These are phyloP conservation scores for Yoshiicerus persimilis DNA, from an alignment of 1,140 invertebrate genomes.

Conservation along the genomic window DNA sequence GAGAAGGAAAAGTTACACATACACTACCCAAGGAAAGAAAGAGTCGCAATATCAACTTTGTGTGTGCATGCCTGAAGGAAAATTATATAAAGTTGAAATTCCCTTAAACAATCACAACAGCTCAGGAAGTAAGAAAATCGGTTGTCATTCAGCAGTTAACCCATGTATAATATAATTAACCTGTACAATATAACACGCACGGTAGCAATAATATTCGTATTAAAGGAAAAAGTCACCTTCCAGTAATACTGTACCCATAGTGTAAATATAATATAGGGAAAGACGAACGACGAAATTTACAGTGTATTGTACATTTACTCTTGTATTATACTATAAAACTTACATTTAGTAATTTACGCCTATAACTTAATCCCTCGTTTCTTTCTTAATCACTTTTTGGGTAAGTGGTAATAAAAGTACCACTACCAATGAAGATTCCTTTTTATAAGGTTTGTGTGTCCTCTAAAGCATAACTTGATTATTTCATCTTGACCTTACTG, in stretches of 20 bases:
- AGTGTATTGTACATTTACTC: background rate
- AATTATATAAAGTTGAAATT: constrained; percentile 73
- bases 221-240: background rate
- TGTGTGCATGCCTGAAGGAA: constrained; percentile 82
- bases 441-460: too few relatives aligned
- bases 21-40: constrained; percentile 51
- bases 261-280: background rate
- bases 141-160: constrained; percentile 32
- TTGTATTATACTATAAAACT: too few relatives aligned
- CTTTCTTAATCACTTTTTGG: too few relatives aligned
- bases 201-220: background rate
- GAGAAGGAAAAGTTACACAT: constrained; percentile 50
- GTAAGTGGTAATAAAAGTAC: too few relatives aligned
- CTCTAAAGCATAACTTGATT: too few relatives aligned
- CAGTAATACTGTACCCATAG: background rate
- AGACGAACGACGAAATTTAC: background rate
- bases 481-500: too few relatives aligned
- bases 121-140: constrained; percentile 24
- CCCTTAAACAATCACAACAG: constrained; percentile 52
- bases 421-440: too few relatives aligned
- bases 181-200: background rate
- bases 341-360: too few relatives aligned
- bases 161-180: background rate
- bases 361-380: too few relatives aligned
- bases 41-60: constrained; percentile 76